phyloP scores from a whole-genome alignment of 2,888 invertebrate species.

The Lasius platythorax region DNA sequence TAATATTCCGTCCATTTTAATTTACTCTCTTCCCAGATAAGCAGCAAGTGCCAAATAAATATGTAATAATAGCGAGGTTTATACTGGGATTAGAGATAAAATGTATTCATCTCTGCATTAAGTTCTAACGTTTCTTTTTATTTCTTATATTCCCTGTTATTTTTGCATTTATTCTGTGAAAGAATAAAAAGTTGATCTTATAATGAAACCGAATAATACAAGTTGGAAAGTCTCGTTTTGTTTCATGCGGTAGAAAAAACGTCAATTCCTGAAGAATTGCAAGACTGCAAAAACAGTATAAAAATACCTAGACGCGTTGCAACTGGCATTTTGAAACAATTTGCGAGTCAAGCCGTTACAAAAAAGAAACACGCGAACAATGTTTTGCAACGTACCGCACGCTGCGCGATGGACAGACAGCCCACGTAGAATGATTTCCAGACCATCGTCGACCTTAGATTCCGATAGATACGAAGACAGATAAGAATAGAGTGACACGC shows the following conservation, averaged over 20 bases:
- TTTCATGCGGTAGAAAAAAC: not conserved
- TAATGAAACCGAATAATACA: not conserved
- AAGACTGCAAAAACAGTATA: not conserved
- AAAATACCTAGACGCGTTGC: not conserved
- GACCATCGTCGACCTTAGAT: not conserved
- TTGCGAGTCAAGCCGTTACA: not conserved
- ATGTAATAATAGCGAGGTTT: slow-evolving; percentile 17
- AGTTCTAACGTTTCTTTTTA: not conserved
- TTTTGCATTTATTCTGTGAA: not conserved
- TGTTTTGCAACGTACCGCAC: not conserved
- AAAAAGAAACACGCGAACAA: not conserved
- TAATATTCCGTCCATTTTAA: slow-evolving; percentile 32
- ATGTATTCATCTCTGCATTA: slow-evolving; percentile 2
- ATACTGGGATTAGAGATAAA: slow-evolving; percentile 33
- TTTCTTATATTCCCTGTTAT: not conserved
- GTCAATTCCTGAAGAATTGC: not conserved
- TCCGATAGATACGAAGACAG: not conserved
- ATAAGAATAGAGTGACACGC: slow-evolving; percentile 7
- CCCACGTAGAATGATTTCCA: not conserved
- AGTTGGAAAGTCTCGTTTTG: not conserved
- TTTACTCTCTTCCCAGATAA: slow-evolving; percentile 3
- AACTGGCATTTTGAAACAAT: not conserved
- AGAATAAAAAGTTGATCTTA: not conserved
- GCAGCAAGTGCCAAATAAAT: slow-evolving; percentile 3
- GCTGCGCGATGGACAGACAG: not conserved